A percentile compares a stretch with the other conserved stretches of the same genome.
Evolutionary conservation across 2,113 vertebrate genomes (phyloP).

Genomic region (Deroptyus accipitrinus): DNA sequence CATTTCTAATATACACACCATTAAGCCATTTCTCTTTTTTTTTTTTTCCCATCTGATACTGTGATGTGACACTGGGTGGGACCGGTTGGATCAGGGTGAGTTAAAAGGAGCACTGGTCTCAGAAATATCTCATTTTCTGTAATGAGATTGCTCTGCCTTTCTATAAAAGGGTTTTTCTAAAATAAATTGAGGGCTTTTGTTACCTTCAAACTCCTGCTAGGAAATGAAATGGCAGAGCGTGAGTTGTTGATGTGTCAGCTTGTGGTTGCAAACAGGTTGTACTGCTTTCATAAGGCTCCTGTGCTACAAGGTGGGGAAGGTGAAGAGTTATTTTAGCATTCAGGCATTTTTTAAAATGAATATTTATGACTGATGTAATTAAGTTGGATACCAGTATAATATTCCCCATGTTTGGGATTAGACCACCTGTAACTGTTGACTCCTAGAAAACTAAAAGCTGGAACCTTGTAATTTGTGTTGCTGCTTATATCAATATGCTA

Average conservation of each 20-base stretch:
- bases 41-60: neutral
- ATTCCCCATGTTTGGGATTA: neutral
- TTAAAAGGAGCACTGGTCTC: neutral
- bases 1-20: rapidly evolving
- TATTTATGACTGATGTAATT: neutral
- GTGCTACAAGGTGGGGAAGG: neutral
- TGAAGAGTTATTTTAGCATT: neutral
- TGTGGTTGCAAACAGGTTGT: neutral
- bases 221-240: neutral
- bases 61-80: neutral
- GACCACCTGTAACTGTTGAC: neutral
- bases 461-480: neutral
- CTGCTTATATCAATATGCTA: neutral
- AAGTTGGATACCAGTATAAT: rapidly evolving
- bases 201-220: neutral
- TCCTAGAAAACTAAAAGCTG: neutral
- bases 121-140: neutral
- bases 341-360: neutral
- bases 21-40: neutral
- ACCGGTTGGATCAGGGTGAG: neutral
- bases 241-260: neutral
- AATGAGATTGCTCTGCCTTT: neutral
- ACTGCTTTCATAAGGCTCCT: neutral
- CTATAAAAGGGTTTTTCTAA: neutral
- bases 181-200: neutral